Evolutionary conservation across 2,113 vertebrate genomes (phyloP), one percentile per base, ranked within the genome.

Genomic region (Ptyas mucosa): DNA sequence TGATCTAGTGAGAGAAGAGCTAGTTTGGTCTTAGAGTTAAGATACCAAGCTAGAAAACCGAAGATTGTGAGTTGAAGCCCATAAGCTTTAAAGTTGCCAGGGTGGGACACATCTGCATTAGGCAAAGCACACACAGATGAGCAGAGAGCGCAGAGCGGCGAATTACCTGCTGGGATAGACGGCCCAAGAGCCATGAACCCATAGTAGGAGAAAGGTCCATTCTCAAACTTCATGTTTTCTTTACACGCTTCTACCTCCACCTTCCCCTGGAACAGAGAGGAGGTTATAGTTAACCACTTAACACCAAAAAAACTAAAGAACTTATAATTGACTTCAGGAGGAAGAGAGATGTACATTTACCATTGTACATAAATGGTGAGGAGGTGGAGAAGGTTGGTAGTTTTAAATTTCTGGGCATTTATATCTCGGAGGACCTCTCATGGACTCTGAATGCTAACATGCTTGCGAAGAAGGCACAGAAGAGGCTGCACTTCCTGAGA

Each of bases 141-240:
- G 20, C 55, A 43, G 10, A 85, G 43, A 61, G 21, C 3, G 1
- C 0, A 21, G 24, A 26, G 52, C 1, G 0, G 20, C 2, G 12
- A 5, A 96, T 97, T 85, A 97, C 97, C 97, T 0, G 90, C 0
- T 0, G 5, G 88, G 0, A 97, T 87, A 0, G 94, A 21, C 0
- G 97, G 89, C 81, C 96, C 97, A 39, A 99, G 96, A 3, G 99
- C 99, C 99, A 99, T 99, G 92, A 98, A 98, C 29, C 99, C 99
- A 0, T 99, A 99, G 93, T 98, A 99, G 24, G 99, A 99, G 91
- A 99, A 99, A 0, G 99, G 98, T 0, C 99, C 99, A 0, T 98
- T 98, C 97, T 99, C 99, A 95, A 99, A 99, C 97, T 98, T 99
- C 99, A 99, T 99, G 96, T 99, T 99, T 91, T 99, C 99, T 52